These are phyloP conservation scores for Dysmachus trigonus DNA, from an alignment of 2,888 invertebrate genomes.

Conservation along the genomic window DNA sequence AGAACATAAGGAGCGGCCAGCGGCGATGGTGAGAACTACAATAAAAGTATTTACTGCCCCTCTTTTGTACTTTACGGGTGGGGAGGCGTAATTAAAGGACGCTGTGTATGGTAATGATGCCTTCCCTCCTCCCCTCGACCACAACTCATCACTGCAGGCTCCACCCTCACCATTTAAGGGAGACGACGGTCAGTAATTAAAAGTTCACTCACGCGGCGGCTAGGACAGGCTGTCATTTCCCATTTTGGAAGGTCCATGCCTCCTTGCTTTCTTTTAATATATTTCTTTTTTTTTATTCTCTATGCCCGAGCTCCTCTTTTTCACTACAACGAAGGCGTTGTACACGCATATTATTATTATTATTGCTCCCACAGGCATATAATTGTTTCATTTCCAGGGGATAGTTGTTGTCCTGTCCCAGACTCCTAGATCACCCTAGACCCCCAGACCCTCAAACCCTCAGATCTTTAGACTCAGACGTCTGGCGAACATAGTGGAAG, in stretches of 20 bases:
- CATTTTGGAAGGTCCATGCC: slow-evolving; percentile 6
- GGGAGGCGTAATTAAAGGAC: slow-evolving; percentile 23
- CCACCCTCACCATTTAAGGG: background rate
- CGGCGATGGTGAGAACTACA: slow-evolving; percentile 7
- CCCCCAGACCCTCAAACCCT: too few species aligned
- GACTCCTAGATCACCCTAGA: too few species aligned
- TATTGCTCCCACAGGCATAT: background rate
- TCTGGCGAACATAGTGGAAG: background rate
- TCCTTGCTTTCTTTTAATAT: slow-evolving; percentile 21
- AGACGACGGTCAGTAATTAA: background rate
- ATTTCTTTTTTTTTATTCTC: background rate
- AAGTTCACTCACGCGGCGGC: background rate
- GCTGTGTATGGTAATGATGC: slow-evolving; percentile 34
- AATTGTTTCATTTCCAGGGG: background rate
- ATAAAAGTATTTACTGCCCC: slow-evolving; percentile 21
- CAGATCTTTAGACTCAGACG: background rate
- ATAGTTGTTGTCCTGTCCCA: background rate
- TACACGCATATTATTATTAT: slow-evolving; percentile 28
- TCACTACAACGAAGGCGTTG: background rate
- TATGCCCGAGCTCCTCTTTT: background rate
- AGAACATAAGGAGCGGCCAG: background rate
- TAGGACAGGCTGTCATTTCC: slow-evolving; percentile 13
- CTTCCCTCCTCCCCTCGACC: background rate
- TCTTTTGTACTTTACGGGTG: slow-evolving; percentile 3
- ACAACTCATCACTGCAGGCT: background rate